Evolutionary conservation across 2,888 invertebrate species (phyloP).

Genomic region (Ectobius pallidus): DNA sequence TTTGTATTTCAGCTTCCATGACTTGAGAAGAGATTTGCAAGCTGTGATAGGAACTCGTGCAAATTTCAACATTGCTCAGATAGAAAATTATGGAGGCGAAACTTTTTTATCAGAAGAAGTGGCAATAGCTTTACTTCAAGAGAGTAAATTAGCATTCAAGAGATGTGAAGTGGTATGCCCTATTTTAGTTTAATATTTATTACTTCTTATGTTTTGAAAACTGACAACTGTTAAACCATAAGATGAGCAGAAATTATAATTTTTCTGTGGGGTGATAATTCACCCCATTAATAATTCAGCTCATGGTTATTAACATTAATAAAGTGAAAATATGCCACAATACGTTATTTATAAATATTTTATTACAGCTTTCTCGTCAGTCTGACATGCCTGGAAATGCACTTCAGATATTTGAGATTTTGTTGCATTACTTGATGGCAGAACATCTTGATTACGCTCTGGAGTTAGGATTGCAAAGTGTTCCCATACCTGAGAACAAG

Average conservation of each 20-base stretch:
- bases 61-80: slow-evolving; percentile 91
- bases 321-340: too few species aligned
- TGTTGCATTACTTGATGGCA: slow-evolving; percentile 81
- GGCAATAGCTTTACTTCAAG: slow-evolving; percentile 88
- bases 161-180: slow-evolving; percentile 77
- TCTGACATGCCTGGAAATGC: slow-evolving; percentile 80
- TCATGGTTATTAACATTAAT: too few species aligned
- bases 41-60: slow-evolving; percentile 90
- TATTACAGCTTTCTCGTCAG: slow-evolving; percentile 71
- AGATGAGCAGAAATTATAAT: too few species aligned
- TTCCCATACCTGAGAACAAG: slow-evolving; percentile 89
- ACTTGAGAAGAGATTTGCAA: slow-evolving; percentile 90
- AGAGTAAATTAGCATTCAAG: slow-evolving; percentile 87
- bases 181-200: too few species aligned
- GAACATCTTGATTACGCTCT: slow-evolving; percentile 98
- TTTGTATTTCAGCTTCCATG: slow-evolving; percentile 75
- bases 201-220: too few species aligned
- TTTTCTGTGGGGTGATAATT: too few species aligned
- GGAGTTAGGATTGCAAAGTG: slow-evolving; percentile 88
- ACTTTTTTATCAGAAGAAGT: slow-evolving; percentile 95
- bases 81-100: slow-evolving; percentile 96
- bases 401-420: slow-evolving; percentile 79
- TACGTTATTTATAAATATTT: too few species aligned
- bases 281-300: too few species aligned
- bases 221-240: too few species aligned